A percentile compares a stretch with the other conserved stretches of the same genome.
Conservation (phyloP, 2,888 invertebrate species). For the Rhagonycha lutea region DNA sequence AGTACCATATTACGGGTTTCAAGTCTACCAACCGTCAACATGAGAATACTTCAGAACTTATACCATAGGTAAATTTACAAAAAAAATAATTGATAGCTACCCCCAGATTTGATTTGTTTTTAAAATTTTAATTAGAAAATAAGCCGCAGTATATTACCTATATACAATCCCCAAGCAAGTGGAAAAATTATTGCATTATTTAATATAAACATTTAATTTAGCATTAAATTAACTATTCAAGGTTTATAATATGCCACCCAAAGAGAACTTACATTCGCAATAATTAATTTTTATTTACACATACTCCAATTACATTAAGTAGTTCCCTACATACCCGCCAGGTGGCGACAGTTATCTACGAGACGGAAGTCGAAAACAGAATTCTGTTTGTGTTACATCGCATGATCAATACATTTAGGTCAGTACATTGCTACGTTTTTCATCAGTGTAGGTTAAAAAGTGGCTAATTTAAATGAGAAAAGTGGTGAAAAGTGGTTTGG, state of each 20-base stretch:
- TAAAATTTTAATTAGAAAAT: neutral
- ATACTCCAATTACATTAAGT: neutral
- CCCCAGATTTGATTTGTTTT: neutral
- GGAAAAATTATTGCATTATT: neutral
- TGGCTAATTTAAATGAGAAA: neutral
- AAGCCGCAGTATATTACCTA: neutral
- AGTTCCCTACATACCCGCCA: neutral
- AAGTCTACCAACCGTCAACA: neutral
- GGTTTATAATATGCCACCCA: neutral
- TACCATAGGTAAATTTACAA: neutral
- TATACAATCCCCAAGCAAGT: neutral
- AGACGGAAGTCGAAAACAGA: slow-evolving; percentile 2
- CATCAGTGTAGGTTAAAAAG: neutral
- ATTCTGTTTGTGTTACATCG: slow-evolving; percentile 22
- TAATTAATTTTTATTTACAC: neutral
- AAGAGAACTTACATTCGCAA: neutral
- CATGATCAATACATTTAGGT: slow-evolving; percentile 44
- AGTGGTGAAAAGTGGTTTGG: neutral
- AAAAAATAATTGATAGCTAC: neutral
- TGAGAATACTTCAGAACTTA: neutral
- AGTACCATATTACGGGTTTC: neutral
- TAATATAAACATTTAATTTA: neutral
- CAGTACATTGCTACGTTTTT: slow-evolving; percentile 35
- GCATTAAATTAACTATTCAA: neutral
- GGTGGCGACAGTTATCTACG: slow-evolving; percentile 4